These are phyloP conservation scores for Coremacera marginata DNA, from an alignment of 2,888 invertebrate species.

Conservation along the genomic window DNA sequence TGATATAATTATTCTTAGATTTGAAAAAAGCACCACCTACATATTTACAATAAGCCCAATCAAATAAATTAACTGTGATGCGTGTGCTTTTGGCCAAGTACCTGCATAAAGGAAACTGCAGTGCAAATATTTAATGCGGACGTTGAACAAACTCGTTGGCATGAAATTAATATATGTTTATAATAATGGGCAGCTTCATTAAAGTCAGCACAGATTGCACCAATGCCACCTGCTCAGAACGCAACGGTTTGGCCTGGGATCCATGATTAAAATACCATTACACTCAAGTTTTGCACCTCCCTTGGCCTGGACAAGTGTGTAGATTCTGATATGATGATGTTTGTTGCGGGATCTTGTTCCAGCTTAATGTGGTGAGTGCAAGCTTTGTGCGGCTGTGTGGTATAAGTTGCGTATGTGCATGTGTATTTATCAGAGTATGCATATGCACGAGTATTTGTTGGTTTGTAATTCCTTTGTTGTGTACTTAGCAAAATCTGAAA, in stretches of 20 bases:
- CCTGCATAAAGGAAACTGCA: slow-evolving; percentile 55
- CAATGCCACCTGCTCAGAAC: neutral
- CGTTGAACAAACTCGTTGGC: slow-evolving; percentile 47
- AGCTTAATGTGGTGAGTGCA: neutral
- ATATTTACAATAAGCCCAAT: neutral
- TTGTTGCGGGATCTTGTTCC: neutral
- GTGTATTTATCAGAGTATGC: neutral
- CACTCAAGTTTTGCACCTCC: slow-evolving; percentile 8
- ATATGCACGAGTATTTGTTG: slow-evolving; percentile 10
- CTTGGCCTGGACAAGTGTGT: neutral
- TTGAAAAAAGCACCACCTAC: neutral
- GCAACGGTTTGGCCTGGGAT: neutral
- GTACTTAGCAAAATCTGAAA: slow-evolving; percentile 59
- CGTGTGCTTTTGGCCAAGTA: slow-evolving; percentile 6
- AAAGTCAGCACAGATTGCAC: neutral
- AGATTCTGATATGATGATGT: neutral
- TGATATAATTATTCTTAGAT: too few species aligned
- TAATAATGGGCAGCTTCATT: slow-evolving; percentile 29
- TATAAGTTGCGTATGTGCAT: slow-evolving; percentile 9
- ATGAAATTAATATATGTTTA: slow-evolving; percentile 42
- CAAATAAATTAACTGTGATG: neutral
- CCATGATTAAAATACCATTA: slow-evolving; percentile 25
- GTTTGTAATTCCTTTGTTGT: slow-evolving; percentile 29
- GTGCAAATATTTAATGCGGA: slow-evolving; percentile 67
- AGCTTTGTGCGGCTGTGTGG: neutral